These are phyloP conservation scores for Dendrocopos noguchii DNA, from an alignment of 2,113 vertebrate species.

Conservation along the genomic window DNA sequence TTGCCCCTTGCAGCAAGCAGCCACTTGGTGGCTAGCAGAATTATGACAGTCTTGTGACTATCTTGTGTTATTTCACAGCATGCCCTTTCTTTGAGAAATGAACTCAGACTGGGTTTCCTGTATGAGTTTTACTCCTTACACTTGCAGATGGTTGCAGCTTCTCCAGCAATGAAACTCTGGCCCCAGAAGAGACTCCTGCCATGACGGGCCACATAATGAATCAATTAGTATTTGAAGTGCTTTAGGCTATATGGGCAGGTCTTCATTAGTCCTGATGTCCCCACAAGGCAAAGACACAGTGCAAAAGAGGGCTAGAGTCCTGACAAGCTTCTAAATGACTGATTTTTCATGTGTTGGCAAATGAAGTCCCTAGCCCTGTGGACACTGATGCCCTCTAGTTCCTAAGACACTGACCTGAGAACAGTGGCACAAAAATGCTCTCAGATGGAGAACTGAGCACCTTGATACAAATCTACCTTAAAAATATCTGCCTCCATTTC, in stretches of 20 bases:
- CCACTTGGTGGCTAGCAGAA: not conserved
- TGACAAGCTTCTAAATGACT: not conserved
- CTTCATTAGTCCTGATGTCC: not conserved
- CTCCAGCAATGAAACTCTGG: not conserved
- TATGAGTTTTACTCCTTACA: not conserved
- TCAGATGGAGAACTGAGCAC: not conserved
- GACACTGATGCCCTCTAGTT: not conserved
- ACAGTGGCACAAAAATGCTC: not conserved
- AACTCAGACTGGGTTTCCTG: not conserved
- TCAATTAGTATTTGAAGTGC: not conserved
- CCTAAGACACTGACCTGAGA: not conserved
- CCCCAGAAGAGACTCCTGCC: not conserved
- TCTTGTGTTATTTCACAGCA: not conserved
- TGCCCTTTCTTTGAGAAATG: not conserved
- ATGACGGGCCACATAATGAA: not conserved
- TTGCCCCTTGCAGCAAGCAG: not conserved
- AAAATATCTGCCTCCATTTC: not conserved
- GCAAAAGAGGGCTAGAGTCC: not conserved
- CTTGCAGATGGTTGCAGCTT: not conserved
- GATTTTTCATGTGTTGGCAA: not conserved
- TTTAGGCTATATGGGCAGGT: not conserved
- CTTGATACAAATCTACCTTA: not conserved
- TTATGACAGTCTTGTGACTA: not conserved
- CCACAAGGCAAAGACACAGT: not conserved
- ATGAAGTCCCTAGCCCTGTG: not conserved